A percentile compares a stretch with the other conserved stretches of the same genome.
These are phyloP conservation scores for Alauda arvensis DNA, from an alignment of 2,797 vertebrate species.

Conservation along the genomic window DNA sequence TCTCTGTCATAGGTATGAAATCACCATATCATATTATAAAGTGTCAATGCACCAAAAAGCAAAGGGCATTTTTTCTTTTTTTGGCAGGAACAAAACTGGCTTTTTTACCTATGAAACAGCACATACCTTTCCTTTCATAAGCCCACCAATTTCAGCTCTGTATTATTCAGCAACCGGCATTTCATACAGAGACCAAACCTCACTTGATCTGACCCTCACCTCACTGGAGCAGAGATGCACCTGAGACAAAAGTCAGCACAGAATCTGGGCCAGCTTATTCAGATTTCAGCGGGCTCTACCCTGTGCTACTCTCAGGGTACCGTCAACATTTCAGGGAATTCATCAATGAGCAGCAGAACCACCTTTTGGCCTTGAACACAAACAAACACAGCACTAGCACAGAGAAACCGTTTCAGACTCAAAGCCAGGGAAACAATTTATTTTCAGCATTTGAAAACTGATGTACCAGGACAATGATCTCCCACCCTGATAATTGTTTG, in stretches of 20 bases:
- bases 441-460: slow-evolving; percentile 15
- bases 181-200: not conserved
- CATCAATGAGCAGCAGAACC: slow-evolving; percentile 3
- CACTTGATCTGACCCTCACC: not conserved
- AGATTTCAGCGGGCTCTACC: not conserved
- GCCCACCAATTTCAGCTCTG: not conserved
- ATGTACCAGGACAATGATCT: not conserved
- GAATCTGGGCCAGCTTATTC: slow-evolving; percentile 1
- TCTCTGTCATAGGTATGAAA: slow-evolving; percentile 20
- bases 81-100: not conserved
- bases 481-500: not conserved
- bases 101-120: slow-evolving; percentile 10
- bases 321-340: not conserved
- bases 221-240: not conserved
- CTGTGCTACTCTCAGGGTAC: not conserved
- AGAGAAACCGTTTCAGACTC: not conserved
- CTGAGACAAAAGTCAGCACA: not conserved
- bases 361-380: slow-evolving; percentile 15
- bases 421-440: slow-evolving; percentile 2
- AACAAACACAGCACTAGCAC: not conserved
- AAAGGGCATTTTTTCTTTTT: not conserved
- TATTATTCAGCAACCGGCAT: not conserved
- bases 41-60: slow-evolving; percentile 46
- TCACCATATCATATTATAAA: not conserved
- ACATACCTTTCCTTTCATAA: slow-evolving; percentile 1